These are phyloP conservation scores for Pachycephala philippinensis DNA, from an alignment of 2,113 vertebrate species.

Conservation along the genomic window DNA sequence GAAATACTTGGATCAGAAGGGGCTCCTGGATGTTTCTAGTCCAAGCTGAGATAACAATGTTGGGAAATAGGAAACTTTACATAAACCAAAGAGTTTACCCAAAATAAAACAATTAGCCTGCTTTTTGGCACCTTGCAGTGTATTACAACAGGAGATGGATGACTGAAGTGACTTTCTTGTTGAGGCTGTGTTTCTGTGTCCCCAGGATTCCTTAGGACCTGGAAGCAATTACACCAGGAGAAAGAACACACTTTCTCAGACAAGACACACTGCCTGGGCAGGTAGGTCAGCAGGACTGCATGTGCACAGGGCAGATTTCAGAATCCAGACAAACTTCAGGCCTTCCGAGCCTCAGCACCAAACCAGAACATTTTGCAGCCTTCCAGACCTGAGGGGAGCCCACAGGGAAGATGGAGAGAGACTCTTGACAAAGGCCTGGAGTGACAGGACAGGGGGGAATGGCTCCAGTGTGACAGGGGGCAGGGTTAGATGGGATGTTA, in stretches of 20 bases:
- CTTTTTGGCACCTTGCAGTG: background rate
- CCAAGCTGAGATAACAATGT: background rate
- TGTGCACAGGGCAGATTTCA: background rate
- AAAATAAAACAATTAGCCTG: background rate
- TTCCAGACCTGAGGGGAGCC: background rate
- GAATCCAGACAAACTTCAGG: background rate
- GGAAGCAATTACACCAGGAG: background rate
- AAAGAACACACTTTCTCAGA: background rate
- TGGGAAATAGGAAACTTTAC: background rate
- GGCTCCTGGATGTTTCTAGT: background rate
- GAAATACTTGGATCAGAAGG: background rate
- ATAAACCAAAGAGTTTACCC: background rate
- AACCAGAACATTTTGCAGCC: background rate
- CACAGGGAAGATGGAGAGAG: background rate
- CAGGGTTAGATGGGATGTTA: accelerated
- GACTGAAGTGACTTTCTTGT: background rate
- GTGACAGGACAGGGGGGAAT: background rate
- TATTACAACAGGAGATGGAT: background rate
- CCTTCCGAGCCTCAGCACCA: background rate
- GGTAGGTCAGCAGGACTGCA: background rate
- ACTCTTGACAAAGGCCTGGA: too few species aligned
- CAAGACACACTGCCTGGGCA: background rate
- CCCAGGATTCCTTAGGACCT: background rate
- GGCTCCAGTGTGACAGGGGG: background rate
- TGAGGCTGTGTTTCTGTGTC: background rate